A percentile compares a stretch with the other conserved stretches of the same genome.
Evolutionary conservation across 2,797 vertebrate species (phyloP).

Genomic region (Lithobates pipiens): DNA sequence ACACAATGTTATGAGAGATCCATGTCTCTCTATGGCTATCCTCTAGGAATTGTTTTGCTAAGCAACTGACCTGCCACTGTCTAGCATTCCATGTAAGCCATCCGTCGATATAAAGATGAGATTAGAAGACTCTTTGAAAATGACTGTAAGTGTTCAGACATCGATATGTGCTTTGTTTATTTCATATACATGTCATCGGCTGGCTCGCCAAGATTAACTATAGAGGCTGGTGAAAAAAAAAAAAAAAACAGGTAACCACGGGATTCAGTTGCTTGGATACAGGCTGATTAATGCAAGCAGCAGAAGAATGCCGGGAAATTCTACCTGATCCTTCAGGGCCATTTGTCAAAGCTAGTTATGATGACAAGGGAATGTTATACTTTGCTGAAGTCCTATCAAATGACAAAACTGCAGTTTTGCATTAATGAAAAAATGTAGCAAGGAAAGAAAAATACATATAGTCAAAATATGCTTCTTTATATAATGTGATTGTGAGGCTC

Average conservation of each 20-base stretch:
- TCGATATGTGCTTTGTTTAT: constrained; percentile 58
- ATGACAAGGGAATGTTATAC: constrained; percentile 67
- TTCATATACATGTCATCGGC: constrained; percentile 58
- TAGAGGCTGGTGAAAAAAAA: constrained; percentile 60
- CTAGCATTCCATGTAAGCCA: not conserved
- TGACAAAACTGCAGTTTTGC: constrained; percentile 46
- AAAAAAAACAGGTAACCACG: constrained; percentile 65
- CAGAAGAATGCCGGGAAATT: constrained; percentile 66
- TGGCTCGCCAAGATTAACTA: constrained; percentile 65
- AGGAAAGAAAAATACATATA: constrained; percentile 36
- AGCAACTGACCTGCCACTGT: not conserved
- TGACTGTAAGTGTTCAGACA: constrained; percentile 55
- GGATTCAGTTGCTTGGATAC: constrained; percentile 71
- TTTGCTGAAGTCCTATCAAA: constrained; percentile 57
- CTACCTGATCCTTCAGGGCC: constrained; percentile 70
- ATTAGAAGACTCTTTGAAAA: not conserved
- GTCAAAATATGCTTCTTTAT: not conserved
- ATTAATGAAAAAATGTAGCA: constrained; percentile 40
- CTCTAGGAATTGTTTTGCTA: not conserved
- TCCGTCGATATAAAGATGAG: not conserved
- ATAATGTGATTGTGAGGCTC: not conserved
- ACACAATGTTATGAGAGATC: not conserved
- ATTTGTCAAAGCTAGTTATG: constrained; percentile 67
- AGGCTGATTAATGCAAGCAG: constrained; percentile 66
- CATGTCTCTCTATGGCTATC: not conserved